phyloP scores from a whole-genome alignment of 2,113 vertebrate species.

The Toxotes jaculatrix region DNA sequence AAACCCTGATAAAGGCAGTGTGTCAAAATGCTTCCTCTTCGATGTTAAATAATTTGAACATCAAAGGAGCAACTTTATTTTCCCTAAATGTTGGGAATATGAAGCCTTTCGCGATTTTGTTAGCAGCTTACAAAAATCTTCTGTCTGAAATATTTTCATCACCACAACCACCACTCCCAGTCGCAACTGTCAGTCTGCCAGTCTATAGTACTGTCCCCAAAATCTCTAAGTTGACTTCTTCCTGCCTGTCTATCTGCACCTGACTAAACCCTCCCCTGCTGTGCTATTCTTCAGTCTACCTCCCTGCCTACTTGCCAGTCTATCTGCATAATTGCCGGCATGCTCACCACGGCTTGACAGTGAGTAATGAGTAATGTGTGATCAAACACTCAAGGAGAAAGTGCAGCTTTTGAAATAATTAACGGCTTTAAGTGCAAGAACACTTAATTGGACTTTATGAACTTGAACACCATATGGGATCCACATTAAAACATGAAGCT shows the following conservation, averaged over 20 bases:
- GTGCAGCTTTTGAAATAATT: slow-evolving; percentile 51
- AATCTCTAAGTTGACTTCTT: not conserved
- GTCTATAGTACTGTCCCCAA: not conserved
- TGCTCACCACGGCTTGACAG: slow-evolving; percentile 49
- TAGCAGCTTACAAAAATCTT: slow-evolving; percentile 4
- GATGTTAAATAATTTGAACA: slow-evolving; percentile 18
- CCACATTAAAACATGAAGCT: slow-evolving; percentile 27
- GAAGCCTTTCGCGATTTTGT: not conserved
- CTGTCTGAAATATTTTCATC: not conserved
- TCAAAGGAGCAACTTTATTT: slow-evolving; percentile 16
- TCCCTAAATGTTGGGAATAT: not conserved
- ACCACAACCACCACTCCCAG: too few relatives aligned
- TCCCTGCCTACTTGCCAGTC: slow-evolving; percentile 38
- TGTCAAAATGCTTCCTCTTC: slow-evolving; percentile 33
- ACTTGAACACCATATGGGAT: slow-evolving; percentile 56
- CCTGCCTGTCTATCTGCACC: slow-evolving; percentile 31
- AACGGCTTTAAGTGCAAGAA: slow-evolving; percentile 52
- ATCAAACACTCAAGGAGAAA: slow-evolving; percentile 60
- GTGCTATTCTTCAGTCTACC: slow-evolving; percentile 45
- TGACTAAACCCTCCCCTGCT: slow-evolving; percentile 46
- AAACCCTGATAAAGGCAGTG: slow-evolving; percentile 1
- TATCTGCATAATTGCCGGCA: slow-evolving; percentile 52
- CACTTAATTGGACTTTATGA: slow-evolving; percentile 56
- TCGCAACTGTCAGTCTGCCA: not conserved
- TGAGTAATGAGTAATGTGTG: slow-evolving; percentile 60